These are phyloP conservation scores for Tringa solitaria DNA, from an alignment of 2,113 vertebrate genomes.

Conservation along the genomic window DNA sequence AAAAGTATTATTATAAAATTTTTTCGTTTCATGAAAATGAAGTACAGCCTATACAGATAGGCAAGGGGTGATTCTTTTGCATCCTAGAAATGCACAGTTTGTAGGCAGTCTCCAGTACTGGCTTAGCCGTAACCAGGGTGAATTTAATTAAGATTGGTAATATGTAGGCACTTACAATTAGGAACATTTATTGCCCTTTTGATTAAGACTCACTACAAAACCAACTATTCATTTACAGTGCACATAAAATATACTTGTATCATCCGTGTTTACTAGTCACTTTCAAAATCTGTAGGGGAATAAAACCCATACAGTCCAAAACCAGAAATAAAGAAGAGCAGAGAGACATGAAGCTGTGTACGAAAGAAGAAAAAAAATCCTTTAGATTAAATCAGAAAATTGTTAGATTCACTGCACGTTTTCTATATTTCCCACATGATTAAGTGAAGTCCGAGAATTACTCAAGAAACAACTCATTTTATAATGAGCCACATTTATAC, in stretches of 20 bases:
- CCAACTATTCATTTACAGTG: background rate
- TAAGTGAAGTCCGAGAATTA: background rate
- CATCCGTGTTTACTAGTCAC: background rate
- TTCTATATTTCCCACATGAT: background rate
- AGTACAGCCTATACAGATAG: background rate
- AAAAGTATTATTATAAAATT: background rate
- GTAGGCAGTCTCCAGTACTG: background rate
- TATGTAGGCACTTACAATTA: background rate
- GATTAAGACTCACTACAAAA: background rate
- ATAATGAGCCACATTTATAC: background rate
- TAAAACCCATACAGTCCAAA: background rate
- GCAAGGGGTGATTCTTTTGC: background rate
- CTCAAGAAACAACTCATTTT: background rate
- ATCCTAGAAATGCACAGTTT: background rate
- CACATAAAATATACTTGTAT: background rate
- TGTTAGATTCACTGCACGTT: background rate
- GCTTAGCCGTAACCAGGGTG: conserved; percentile 11
- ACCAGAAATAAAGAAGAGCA: background rate
- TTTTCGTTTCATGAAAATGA: background rate
- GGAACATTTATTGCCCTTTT: background rate
- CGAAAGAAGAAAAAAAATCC: background rate
- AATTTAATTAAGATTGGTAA: conserved; percentile 49
- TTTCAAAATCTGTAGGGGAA: background rate
- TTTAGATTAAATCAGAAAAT: background rate
- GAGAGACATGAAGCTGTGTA: background rate